Conservation (phyloP, 30 jellyfish, hydroid and myxozoan genomes). For the Rhopilema esculentum region DNA sequence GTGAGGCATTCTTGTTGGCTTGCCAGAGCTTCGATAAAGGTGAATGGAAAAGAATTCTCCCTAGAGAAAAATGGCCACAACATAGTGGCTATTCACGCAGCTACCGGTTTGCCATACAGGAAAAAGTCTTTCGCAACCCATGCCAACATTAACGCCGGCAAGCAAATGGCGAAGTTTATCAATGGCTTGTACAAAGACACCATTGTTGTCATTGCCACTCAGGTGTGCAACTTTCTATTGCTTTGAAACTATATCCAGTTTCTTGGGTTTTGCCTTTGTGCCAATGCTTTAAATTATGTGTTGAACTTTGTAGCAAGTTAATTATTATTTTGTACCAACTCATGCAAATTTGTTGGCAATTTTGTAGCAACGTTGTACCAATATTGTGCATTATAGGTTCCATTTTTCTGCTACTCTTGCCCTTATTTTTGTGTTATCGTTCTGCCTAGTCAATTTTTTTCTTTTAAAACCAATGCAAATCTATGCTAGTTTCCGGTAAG, state of each 20-base stretch:
- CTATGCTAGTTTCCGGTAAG: no score
- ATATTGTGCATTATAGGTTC: no score
- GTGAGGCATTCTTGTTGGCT: conserved; percentile 59
- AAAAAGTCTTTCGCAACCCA: conserved; percentile 53
- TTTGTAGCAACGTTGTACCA: no score
- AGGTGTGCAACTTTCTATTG: conserved; percentile 62
- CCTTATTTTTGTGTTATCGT: no score
- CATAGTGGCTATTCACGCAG: conserved; percentile 67
- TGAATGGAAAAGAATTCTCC: conserved; percentile 82
- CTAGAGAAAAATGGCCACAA: conserved; percentile 76
- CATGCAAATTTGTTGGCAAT: not conserved
- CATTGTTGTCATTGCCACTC: conserved; percentile 81
- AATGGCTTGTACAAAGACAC: conserved; percentile 48
- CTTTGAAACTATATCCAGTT: not conserved
- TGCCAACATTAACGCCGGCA: conserved; percentile 47
- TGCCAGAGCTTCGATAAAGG: conserved; percentile 83
- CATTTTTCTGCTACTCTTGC: no score
- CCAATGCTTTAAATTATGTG: not conserved
- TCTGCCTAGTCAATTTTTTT: no score
- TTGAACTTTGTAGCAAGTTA: not conserved
- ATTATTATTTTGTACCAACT: not conserved
- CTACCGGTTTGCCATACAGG: conserved; percentile 71
- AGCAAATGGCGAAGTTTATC: conserved; percentile 43
- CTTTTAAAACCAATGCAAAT: no score
- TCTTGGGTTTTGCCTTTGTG: not conserved